Conservation (phyloP, 1,140 invertebrate species). For the Orussus abietinus region DNA sequence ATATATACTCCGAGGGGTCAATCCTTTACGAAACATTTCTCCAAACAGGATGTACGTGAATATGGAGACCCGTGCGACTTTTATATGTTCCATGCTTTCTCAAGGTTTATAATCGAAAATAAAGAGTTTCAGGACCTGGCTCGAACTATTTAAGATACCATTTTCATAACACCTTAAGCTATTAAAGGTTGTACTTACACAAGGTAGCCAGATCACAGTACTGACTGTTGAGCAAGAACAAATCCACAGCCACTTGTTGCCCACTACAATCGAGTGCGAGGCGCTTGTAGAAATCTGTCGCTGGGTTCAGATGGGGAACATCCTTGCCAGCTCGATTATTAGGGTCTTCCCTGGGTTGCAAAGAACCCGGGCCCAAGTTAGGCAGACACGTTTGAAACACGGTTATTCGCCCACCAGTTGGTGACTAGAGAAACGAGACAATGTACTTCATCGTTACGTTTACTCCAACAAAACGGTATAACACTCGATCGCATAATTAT, state of each 20-base stretch:
- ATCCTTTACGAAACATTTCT: no score
- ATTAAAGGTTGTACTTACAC: slow-evolving; percentile 60
- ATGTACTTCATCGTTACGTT: slow-evolving; percentile 4
- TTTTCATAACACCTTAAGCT: no score
- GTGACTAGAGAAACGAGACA: slow-evolving; percentile 57
- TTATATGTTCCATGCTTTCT: no score
- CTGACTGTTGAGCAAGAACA: slow-evolving; percentile 91
- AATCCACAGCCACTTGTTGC: slow-evolving; percentile 93
- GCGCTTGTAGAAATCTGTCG: slow-evolving; percentile 98
- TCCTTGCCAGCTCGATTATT: slow-evolving; percentile 77
- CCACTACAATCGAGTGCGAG: slow-evolving; percentile 93
- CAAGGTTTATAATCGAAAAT: neutral
- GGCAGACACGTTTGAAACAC: slow-evolving; percentile 92
- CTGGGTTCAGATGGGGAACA: slow-evolving; percentile 82
- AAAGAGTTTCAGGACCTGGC: no score
- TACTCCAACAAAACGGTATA: no score
- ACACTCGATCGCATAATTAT: no score
- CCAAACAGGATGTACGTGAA: no score
- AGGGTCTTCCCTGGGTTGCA: slow-evolving; percentile 81
- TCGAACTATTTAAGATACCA: no score
- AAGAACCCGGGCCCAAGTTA: slow-evolving; percentile 82
- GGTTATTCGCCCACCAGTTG: slow-evolving; percentile 92
- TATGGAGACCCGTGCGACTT: no score
- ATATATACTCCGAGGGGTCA: no score
- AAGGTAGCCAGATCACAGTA: slow-evolving; percentile 93